These are phyloP conservation scores for Boloria selene DNA, from an alignment of 2,888 invertebrate species.

Conservation along the genomic window DNA sequence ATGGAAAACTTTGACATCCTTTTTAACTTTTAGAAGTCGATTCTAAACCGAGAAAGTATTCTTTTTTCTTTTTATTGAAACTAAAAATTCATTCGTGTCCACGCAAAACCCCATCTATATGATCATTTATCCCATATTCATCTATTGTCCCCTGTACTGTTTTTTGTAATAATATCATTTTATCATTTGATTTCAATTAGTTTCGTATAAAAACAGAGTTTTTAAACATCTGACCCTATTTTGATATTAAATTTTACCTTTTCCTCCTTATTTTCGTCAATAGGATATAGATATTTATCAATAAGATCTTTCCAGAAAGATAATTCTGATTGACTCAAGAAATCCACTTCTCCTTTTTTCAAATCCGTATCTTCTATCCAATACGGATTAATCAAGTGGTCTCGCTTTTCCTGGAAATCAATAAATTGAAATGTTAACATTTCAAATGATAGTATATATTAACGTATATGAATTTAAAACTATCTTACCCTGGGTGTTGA, in stretches of 20 bases:
- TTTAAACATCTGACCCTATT: not conserved
- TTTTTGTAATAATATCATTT: too few relatives aligned
- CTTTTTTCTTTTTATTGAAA: too few relatives aligned
- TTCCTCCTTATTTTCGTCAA: slow-evolving; percentile 95
- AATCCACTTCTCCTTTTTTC: slow-evolving; percentile 94
- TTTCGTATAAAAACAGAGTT: too few relatives aligned
- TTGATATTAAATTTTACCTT: slow-evolving; percentile 83
- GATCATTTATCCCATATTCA: too few relatives aligned
- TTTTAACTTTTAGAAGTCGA: too few relatives aligned
- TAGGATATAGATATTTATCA: slow-evolving; percentile 96
- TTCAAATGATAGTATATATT: not conserved
- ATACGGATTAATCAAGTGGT: slow-evolving; percentile 94
- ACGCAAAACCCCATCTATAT: too few relatives aligned
- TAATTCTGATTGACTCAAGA: slow-evolving; percentile 91
- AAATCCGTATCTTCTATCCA: slow-evolving; percentile 96
- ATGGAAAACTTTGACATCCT: too few relatives aligned
- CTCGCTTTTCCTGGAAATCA: slow-evolving; percentile 83
- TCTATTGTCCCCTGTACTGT: too few relatives aligned
- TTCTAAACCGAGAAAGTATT: too few relatives aligned
- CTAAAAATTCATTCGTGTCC: too few relatives aligned
- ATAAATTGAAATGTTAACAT: not conserved
- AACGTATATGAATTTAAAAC: not conserved
- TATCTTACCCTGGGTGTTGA: slow-evolving; percentile 79
- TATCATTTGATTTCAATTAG: too few relatives aligned
- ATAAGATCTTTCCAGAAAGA: slow-evolving; percentile 97